Conservation (phyloP, 2,888 invertebrate species). For the Beris chalybata region DNA sequence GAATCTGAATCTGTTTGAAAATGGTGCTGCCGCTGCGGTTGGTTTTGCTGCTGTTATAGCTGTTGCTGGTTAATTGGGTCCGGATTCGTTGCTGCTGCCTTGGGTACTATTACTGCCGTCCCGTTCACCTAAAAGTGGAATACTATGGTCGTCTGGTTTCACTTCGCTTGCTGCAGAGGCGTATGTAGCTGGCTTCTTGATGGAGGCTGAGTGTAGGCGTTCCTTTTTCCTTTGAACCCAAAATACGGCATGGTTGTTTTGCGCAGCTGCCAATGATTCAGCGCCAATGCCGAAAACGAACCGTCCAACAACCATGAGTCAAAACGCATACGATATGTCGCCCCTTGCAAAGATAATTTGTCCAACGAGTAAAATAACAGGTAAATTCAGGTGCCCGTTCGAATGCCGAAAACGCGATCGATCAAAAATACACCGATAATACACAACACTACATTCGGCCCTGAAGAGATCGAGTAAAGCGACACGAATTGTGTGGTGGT, state of each 20-base stretch:
- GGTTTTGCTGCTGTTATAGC: too few relatives aligned
- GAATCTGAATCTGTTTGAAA: too few relatives aligned
- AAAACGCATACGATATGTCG: constrained; percentile 74
- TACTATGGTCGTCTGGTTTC: too few relatives aligned
- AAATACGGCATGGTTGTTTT: constrained; percentile 94
- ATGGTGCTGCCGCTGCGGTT: too few relatives aligned
- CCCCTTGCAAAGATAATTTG: constrained; percentile 88
- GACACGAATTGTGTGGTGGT: constrained; percentile 81
- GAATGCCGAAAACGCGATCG: constrained; percentile 92
- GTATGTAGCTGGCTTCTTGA: too few relatives aligned
- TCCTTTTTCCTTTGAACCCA: constrained; percentile 99
- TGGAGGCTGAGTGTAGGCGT: too few relatives aligned
- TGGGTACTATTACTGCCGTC: too few relatives aligned
- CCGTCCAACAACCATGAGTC: constrained; percentile 89
- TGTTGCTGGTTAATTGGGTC: too few relatives aligned
- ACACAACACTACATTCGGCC: constrained; percentile 96
- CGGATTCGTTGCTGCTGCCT: too few relatives aligned
- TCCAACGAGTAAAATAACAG: constrained; percentile 84
- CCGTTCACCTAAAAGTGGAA: too few relatives aligned
- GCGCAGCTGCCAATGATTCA: constrained; percentile 94
- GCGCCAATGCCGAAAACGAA: constrained; percentile 97
- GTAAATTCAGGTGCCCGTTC: constrained; percentile 89
- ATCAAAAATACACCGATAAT: constrained; percentile 95
- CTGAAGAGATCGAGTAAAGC: constrained; percentile 93
- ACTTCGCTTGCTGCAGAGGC: too few relatives aligned